phyloP scores from a whole-genome alignment of 1,140 invertebrate species.

The Cylas formicarius region DNA sequence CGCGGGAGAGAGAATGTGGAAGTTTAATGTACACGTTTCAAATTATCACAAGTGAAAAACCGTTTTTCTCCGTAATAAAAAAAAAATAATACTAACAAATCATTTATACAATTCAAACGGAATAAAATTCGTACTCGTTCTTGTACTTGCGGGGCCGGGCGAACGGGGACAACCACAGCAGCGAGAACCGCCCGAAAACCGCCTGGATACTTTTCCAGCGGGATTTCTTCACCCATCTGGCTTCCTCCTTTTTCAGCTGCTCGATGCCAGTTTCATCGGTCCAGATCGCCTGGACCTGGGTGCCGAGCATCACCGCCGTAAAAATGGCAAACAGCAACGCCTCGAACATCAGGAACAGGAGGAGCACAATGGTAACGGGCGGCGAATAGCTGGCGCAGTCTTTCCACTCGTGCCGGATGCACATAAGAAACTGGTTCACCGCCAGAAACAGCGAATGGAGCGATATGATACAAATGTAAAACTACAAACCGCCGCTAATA shows the following conservation, averaged over 20 bases:
- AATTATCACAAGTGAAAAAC: no score
- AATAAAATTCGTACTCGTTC: slow-evolving; percentile 68
- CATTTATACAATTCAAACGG: slow-evolving; percentile 48
- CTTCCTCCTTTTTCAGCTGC: slow-evolving; percentile 89
- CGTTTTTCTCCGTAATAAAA: no score
- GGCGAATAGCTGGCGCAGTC: slow-evolving; percentile 89
- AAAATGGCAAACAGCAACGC: slow-evolving; percentile 96
- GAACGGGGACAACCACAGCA: slow-evolving; percentile 93
- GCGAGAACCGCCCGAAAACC: slow-evolving; percentile 89
- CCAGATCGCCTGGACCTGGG: slow-evolving; percentile 94
- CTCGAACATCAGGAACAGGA: slow-evolving; percentile 95
- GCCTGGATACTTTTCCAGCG: slow-evolving; percentile 90
- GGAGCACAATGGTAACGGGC: slow-evolving; percentile 88
- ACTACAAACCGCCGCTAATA: slow-evolving; percentile 56
- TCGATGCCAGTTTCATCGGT: slow-evolving; percentile 98
- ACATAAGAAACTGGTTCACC: slow-evolving; percentile 89
- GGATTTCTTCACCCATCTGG: slow-evolving; percentile 83
- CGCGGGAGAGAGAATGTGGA: no score
- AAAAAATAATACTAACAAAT: slow-evolving; percentile 13
- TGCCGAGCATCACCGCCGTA: slow-evolving; percentile 90
- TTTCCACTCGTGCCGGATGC: slow-evolving; percentile 90
- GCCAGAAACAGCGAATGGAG: slow-evolving; percentile 88
- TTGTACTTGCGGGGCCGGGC: slow-evolving; percentile 71
- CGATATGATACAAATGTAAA: slow-evolving; percentile 96
- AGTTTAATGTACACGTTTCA: no score